These are phyloP conservation scores for Zygaena filipendulae DNA, from an alignment of 2,888 invertebrate species.

Conservation along the genomic window DNA sequence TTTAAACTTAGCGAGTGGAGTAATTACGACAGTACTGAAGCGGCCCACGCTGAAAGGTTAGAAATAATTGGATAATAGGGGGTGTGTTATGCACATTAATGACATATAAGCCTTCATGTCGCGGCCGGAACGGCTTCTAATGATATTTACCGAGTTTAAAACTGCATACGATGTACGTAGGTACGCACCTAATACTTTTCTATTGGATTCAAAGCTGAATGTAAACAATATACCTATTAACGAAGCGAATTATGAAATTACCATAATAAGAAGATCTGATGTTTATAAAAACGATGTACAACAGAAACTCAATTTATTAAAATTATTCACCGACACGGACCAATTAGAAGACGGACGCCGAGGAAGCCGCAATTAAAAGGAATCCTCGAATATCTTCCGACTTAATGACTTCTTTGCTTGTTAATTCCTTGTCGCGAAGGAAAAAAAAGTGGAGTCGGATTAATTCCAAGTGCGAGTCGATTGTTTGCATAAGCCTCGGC, in stretches of 20 bases:
- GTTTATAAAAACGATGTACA: no score
- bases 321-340: constrained; percentile 51
- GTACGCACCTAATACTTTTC: no score
- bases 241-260: no score
- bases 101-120: constrained; percentile 35
- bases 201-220: no score
- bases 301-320: constrained; percentile 50
- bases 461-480: constrained; percentile 68
- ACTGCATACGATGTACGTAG: no score
- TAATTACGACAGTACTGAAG: constrained; percentile 44
- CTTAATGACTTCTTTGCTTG: constrained; percentile 69
- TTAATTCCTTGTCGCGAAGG: constrained; percentile 67
- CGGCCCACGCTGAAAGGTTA: constrained; percentile 56
- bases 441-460: constrained; percentile 60
- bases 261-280: no score
- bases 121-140: no score
- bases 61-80: constrained; percentile 63
- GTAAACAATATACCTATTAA: no score
- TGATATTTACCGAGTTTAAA: neutral
- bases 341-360: constrained; percentile 60
- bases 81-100: constrained; percentile 50
- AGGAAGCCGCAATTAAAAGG: constrained; percentile 64
- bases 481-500: constrained; percentile 66
- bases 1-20: constrained; percentile 48
- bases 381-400: constrained; percentile 64